phyloP scores from a whole-genome alignment of 1,140 invertebrate species.

The Zeugodacus cucurbitae region DNA sequence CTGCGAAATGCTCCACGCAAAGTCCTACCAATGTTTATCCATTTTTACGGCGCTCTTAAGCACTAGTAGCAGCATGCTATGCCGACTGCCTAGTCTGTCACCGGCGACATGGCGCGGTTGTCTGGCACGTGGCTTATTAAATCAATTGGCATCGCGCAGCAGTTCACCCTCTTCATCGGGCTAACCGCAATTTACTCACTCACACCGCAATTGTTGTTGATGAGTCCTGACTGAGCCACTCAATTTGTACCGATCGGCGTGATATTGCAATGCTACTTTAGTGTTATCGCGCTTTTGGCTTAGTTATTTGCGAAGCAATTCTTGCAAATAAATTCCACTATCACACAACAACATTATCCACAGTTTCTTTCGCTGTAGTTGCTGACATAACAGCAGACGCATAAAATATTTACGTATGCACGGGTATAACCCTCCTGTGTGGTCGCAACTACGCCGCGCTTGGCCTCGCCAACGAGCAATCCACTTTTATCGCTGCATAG shows the following conservation, averaged over 20 bases:
- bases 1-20: background rate
- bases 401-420: too few relatives aligned
- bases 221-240: background rate
- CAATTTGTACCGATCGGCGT: background rate
- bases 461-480: background rate
- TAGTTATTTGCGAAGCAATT: background rate
- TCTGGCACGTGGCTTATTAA: constrained; percentile 29
- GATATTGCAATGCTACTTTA: background rate
- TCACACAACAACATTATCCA: background rate
- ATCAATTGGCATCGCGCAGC: background rate
- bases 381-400: background rate
- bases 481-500: background rate
- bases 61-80: background rate
- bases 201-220: background rate
- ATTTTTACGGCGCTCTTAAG: background rate
- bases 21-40: background rate
- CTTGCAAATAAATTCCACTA: background rate
- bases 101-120: background rate
- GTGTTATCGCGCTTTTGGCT: background rate
- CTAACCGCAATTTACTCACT: background rate
- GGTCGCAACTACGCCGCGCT: background rate
- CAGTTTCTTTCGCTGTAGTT: background rate
- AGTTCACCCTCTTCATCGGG: background rate
- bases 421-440: background rate
- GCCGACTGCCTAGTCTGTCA: background rate